Evolutionary conservation across 2,113 vertebrate species (phyloP), one percentile per base, ranked within the genome.

Genomic region (Lucifuga dentata): DNA sequence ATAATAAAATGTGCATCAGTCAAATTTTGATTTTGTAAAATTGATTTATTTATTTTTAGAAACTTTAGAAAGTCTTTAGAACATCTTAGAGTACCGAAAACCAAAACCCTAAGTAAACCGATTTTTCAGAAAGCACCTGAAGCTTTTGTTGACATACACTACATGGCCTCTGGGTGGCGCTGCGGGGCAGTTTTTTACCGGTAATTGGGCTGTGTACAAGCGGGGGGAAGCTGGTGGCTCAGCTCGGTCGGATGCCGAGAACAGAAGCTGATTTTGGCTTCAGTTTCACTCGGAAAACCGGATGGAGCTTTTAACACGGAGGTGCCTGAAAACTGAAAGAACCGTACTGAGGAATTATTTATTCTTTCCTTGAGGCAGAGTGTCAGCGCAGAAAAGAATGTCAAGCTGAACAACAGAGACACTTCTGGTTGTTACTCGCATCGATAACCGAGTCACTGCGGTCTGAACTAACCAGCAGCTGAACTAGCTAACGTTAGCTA

Each of bases 351-450:
- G 17, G 58, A 45, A 15, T 12, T 6, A 9, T 11, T 8, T 32
- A 7, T 44, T 29, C 26, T 29, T 7, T 17, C 7, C 21, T 24
- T 29, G 19, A 44, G 57, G 9, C 52, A 43, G 80, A 76, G 86
- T 73, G 84, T 81, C 49, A 76, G 70, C 50, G 48, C 44, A 13
- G 17, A 71, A 0, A 51, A 76, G 62, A 70, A 86, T 85, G 86
- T 57, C 64, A 67, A 81, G 58, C 11, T 75, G 73, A 85, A 88
- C 83, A 85, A 88, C 83, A 87, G 81, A 81, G 51, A 76, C 7
- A 5, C 75, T 86, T 63, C n/a, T 81, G 62, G 15, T 74, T 78
- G 36, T 74, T 64, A n/a, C 49, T 32, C 50, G 38, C 40, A 41
- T 63, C 53, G 26, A 17, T 20, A 41, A 21, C 21, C 24, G 53